Percentiles rank a stretch among this genome's conserved stretches.
Evolutionary conservation across 2,797 vertebrate species (phyloP).

Genomic region (Crax fasciolata): DNA sequence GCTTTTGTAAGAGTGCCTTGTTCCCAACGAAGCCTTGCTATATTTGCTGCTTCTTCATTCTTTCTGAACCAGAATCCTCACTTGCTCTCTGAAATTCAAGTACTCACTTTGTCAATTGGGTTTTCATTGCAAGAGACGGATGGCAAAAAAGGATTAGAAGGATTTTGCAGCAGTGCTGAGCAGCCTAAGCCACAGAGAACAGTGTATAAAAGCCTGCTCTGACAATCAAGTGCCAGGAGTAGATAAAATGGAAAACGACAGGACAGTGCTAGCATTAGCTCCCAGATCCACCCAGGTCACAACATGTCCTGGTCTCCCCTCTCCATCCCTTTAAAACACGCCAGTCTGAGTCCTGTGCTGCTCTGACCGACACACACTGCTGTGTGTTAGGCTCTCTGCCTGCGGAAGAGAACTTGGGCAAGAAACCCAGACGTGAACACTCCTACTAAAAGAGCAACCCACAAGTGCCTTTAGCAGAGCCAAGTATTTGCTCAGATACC

Average conservation of each 20-base stretch:
- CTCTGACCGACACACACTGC: background rate
- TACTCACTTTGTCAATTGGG: background rate
- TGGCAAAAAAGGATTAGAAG: slow-evolving; percentile 45
- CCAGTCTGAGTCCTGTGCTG: background rate
- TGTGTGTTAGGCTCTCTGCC: background rate
- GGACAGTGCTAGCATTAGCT: background rate
- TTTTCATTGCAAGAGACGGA: background rate
- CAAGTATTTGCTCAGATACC: background rate
- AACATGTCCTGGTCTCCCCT: background rate
- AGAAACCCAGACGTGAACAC: background rate
- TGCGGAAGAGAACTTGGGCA: background rate
- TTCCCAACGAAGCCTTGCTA: background rate
- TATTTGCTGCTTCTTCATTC: background rate
- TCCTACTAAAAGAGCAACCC: background rate
- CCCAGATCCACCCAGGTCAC: background rate
- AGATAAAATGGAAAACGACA: slow-evolving; percentile 43
- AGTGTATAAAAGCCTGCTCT: background rate
- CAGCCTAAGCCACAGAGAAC: slow-evolving; percentile 10
- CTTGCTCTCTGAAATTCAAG: background rate
- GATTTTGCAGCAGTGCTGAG: slow-evolving; percentile 26
- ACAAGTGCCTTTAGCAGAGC: background rate
- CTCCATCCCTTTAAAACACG: background rate
- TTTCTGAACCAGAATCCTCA: background rate
- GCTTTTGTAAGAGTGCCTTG: background rate
- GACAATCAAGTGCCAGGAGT: background rate